A percentile compares a stretch with the other conserved stretches of the same genome.
Conservation (phyloP, 2,113 vertebrate species). For the Plectropomus leopardus region DNA sequence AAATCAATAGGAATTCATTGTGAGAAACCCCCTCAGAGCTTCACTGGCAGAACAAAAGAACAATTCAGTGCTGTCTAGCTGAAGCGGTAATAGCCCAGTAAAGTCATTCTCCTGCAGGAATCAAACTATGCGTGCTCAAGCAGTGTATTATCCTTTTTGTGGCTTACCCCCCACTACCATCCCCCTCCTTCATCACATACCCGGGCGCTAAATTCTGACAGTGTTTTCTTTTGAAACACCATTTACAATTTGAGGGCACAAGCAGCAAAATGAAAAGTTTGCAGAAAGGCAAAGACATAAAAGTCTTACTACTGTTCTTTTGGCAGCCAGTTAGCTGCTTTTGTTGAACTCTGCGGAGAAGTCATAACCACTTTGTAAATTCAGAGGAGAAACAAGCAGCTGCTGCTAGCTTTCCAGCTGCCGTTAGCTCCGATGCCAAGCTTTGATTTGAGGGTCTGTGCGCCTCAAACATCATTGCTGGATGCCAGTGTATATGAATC, state of each 20-base stretch:
- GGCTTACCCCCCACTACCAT: slow-evolving; percentile 32
- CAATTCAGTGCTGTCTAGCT: slow-evolving; percentile 59
- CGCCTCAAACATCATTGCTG: neutral
- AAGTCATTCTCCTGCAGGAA: slow-evolving; percentile 72
- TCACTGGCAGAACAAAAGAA: slow-evolving; percentile 71
- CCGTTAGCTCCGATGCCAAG: neutral
- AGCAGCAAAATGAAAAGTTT: slow-evolving; percentile 43
- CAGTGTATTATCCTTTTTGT: slow-evolving; percentile 66
- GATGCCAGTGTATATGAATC: neutral
- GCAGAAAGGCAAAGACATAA: slow-evolving; percentile 11
- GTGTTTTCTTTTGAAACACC: slow-evolving; percentile 46
- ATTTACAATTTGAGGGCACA: slow-evolving; percentile 45
- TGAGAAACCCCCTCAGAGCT: slow-evolving; percentile 69
- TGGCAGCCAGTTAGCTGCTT: slow-evolving; percentile 6
- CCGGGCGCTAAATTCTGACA: slow-evolving; percentile 39
- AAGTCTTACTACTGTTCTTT: slow-evolving; percentile 1
- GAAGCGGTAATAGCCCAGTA: slow-evolving; percentile 66
- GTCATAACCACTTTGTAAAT: slow-evolving; percentile 40
- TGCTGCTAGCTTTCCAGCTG: neutral
- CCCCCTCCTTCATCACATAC: slow-evolving; percentile 16
- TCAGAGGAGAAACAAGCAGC: neutral
- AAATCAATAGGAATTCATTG: slow-evolving; percentile 79
- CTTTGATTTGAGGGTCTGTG: neutral
- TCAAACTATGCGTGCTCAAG: slow-evolving; percentile 64
- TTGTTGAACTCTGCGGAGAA: slow-evolving; percentile 41